Evolutionary conservation across 2,797 vertebrate species (phyloP).

Genomic region (Kryptolebias ocellatus): DNA sequence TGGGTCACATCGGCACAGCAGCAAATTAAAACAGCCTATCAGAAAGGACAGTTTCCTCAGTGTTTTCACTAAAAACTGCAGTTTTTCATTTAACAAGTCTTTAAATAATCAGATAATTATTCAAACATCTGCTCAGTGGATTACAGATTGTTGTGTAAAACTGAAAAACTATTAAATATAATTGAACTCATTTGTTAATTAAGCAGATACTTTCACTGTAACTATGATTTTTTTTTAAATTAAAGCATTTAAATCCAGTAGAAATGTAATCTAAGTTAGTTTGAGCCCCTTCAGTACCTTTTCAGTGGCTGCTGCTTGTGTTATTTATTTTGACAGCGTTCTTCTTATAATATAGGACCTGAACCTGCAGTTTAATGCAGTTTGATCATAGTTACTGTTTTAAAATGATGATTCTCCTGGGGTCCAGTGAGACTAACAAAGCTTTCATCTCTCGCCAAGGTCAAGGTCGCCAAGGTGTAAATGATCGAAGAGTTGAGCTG

Average conservation of each 20-base stretch:
- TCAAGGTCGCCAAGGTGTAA: slow-evolving; percentile 28
- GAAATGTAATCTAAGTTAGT: background rate
- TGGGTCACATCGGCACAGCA: too few species aligned
- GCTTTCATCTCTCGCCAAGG: slow-evolving; percentile 43
- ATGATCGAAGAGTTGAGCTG: slow-evolving; percentile 22
- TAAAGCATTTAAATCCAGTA: background rate
- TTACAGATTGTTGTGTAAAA: background rate
- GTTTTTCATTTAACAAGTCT: too few species aligned
- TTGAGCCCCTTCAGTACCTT: background rate
- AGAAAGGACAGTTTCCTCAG: too few species aligned
- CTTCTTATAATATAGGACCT: too few species aligned
- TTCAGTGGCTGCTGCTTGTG: too few species aligned
- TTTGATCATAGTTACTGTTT: background rate
- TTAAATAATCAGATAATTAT: too few species aligned
- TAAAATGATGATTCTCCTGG: background rate
- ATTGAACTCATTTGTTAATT: too few species aligned
- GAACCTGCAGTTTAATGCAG: background rate
- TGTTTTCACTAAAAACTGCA: too few species aligned
- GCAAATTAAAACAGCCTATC: too few species aligned
- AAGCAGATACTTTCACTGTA: background rate
- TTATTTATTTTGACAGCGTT: too few species aligned
- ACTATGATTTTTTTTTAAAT: background rate
- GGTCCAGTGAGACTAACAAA: slow-evolving; percentile 13
- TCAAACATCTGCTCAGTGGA: background rate
- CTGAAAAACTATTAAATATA: background rate